Evolutionary conservation across 2,888 invertebrate species (phyloP), one percentile per base, ranked within the genome.

Genomic region (Stratiomys singularior): DNA sequence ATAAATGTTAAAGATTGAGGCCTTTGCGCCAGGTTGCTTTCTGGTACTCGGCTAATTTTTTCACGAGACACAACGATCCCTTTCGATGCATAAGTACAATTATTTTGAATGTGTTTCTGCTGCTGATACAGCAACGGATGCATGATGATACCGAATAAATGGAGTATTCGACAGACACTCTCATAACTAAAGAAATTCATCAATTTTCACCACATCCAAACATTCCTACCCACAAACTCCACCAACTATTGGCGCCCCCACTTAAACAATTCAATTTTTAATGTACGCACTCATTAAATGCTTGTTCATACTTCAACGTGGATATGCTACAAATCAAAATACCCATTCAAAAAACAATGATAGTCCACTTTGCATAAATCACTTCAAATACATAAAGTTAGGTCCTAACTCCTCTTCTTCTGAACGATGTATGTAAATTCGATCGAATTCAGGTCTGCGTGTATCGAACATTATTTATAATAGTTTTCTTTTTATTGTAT

Each of bases 351-450:
- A 37, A 27, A 64, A 64, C 64, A 64, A 64, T 64, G 64, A 64
- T 64, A 64, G 27, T 64, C 64, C 64, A 64, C 64, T 64, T 30
- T 64, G 64, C 64, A 64, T 64, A 64, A 64, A 64, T 64, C 64
- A 64, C n/a, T 28, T 21, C 37, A 37, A 37, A 3, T 5, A 37
- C 37, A 37, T 37, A 37, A 37, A 5, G 37, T 37, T 37, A 9
- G 37, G 3, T 9, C 37, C 37, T 3, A 37, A 37, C 37, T 37
- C 37, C 37, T 37, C 5, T 37, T 9, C 37, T 37, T 37, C 37
- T 9, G 9, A 37, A 37, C 37, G 37, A 37, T 37, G 37, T 37
- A 64, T 64, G 64, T 30, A 64, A 64, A 30, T 64, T 64, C 5
- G 21, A 64, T 64, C 30, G 18, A 64, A 64, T 60, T 30, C 64